Conservation (phyloP, 2,888 invertebrate genomes). For the Cheilosia variabilis region DNA sequence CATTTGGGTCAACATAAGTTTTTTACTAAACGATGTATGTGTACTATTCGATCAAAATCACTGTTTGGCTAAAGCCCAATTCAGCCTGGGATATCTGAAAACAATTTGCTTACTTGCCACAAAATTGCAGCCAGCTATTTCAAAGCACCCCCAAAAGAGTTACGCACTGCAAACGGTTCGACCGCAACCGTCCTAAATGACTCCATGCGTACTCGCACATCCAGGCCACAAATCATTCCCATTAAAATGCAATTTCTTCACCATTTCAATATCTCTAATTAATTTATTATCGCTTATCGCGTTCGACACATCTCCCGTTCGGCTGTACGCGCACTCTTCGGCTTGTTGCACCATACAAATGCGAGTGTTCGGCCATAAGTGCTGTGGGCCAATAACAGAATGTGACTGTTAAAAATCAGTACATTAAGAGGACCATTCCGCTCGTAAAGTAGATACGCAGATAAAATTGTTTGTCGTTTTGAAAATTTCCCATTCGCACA, state of each 20-base stretch:
- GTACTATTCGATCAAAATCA: neutral
- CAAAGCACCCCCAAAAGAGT: constrained; percentile 37
- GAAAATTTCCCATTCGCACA: constrained; percentile 71
- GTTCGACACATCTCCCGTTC: constrained; percentile 79
- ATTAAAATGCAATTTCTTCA: constrained; percentile 76
- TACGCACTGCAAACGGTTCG: constrained; percentile 35
- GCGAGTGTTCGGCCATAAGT: constrained; percentile 26
- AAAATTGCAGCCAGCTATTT: constrained; percentile 14
- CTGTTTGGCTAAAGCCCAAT: neutral
- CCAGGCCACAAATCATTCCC: constrained; percentile 68
- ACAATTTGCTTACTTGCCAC: neutral
- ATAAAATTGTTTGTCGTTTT: constrained; percentile 71
- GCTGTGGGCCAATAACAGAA: constrained; percentile 40
- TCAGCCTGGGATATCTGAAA: neutral
- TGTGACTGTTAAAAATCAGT: constrained; percentile 73
- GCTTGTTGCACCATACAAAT: constrained; percentile 55
- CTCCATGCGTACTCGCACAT: constrained; percentile 21
- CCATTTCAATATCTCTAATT: constrained; percentile 84
- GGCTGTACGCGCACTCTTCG: constrained; percentile 6
- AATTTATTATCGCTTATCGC: constrained; percentile 84
- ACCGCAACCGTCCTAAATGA: constrained; percentile 32
- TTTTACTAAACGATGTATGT: too few species aligned
- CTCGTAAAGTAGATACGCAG: constrained; percentile 74
- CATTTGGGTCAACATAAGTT: too few species aligned
- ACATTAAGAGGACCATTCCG: constrained; percentile 70